Conservation (phyloP, 2,113 vertebrate genomes). For the Rousettus leschenaultii region DNA sequence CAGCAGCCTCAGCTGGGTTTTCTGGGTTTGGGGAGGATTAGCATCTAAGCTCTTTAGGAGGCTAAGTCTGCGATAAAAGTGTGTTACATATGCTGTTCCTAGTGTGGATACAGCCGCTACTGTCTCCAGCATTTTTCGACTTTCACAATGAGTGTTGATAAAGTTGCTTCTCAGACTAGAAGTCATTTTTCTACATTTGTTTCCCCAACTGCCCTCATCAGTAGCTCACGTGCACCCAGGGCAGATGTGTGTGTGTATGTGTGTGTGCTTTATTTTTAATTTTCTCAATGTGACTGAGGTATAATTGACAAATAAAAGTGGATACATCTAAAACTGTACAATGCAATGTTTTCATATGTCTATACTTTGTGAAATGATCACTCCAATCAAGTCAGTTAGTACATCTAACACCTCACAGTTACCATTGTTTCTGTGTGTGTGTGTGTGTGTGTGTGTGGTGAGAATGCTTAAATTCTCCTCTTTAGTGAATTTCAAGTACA, state of each 20-base stretch:
- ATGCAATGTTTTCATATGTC: not conserved
- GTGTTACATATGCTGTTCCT: no score
- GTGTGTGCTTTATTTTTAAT: not conserved
- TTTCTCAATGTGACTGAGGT: not conserved
- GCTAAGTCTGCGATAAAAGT: not conserved
- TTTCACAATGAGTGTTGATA: not conserved
- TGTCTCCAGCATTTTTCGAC: not conserved
- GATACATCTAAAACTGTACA: not conserved
- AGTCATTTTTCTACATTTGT: not conserved
- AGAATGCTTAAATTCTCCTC: not conserved
- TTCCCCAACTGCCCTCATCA: not conserved
- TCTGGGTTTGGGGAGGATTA: not conserved
- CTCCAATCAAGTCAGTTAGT: not conserved
- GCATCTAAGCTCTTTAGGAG: not conserved
- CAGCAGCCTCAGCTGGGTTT: not conserved
- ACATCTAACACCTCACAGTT: not conserved
- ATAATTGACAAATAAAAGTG: not conserved
- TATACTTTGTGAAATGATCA: not conserved
- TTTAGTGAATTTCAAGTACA: not conserved
- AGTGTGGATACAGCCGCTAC: rapidly evolving
- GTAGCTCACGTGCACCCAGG: rapidly evolving
- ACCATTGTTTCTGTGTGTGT: not conserved
- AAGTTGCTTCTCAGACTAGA: not conserved
- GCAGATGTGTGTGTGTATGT: no score
- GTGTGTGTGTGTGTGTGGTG: not conserved